These are phyloP conservation scores for Thelaira solivaga DNA, from an alignment of 2,888 invertebrate genomes.

Conservation along the genomic window DNA sequence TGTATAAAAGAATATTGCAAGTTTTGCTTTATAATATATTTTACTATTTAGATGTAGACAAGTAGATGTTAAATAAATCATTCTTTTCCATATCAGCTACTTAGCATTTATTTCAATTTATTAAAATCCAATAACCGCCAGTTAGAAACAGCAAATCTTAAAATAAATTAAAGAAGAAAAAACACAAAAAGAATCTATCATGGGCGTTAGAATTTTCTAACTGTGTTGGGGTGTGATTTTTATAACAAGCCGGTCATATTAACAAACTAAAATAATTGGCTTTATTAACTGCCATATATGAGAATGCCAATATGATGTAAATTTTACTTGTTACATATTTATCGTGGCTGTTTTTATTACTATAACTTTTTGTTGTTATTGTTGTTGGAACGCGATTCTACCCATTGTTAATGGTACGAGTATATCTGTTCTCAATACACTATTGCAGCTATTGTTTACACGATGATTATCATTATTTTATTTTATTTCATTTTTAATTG, in stretches of 20 bases:
- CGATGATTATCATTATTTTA: constrained; percentile 30
- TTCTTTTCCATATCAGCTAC: too few relatives aligned
- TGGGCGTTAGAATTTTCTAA: constrained; percentile 31
- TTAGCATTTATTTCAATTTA: too few relatives aligned
- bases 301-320: too few relatives aligned
- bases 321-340: constrained; percentile 15
- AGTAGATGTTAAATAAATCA: too few relatives aligned
- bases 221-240: constrained; percentile 1
- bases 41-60: too few relatives aligned
- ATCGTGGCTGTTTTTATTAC: background rate
- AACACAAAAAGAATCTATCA: background rate
- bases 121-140: background rate
- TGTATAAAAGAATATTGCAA: too few relatives aligned
- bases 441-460: constrained; percentile 41
- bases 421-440: constrained; percentile 45
- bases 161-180: background rate
- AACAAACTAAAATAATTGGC: background rate
- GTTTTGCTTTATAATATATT: too few relatives aligned
- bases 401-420: constrained; percentile 10
- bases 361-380: background rate
- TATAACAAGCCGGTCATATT: constrained; percentile 13
- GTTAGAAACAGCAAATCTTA: background rate
- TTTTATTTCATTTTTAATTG: background rate
- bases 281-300: constrained; percentile 4
- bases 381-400: constrained; percentile 9